Conservation (phyloP, 2,113 vertebrate species). For the Microcebus murinus region DNA sequence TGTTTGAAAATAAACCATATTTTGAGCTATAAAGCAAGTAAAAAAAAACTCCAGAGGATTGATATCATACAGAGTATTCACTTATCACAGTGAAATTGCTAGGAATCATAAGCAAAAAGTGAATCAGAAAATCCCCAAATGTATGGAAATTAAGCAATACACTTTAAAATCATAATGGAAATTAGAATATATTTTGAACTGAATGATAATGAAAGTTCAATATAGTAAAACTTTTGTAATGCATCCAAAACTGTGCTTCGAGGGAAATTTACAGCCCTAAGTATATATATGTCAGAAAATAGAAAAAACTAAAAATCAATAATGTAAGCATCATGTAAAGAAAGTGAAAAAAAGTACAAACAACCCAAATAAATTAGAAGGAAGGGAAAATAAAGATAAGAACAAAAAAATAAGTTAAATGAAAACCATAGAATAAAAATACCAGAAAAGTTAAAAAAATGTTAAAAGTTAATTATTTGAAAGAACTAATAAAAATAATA, state of each 20-base stretch:
- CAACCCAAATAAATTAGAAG: background rate
- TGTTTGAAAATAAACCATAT: background rate
- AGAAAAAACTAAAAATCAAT: background rate
- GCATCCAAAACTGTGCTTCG: background rate
- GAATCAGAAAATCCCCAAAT: background rate
- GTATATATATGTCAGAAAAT: background rate
- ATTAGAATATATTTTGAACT: background rate
- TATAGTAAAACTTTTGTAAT: background rate
- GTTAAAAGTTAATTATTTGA: background rate
- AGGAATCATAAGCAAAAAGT: background rate
- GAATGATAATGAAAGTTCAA: background rate
- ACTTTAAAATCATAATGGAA: background rate
- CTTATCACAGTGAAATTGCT: background rate
- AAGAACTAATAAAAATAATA: background rate
- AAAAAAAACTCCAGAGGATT: conserved; percentile 6
- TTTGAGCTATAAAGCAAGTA: background rate
- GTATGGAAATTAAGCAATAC: background rate
- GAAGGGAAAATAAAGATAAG: background rate
- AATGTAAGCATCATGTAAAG: background rate
- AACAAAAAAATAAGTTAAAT: background rate
- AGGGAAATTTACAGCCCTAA: background rate
- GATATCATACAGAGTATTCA: background rate
- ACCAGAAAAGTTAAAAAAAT: background rate
- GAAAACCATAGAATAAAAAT: background rate
- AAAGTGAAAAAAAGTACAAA: background rate